Percentiles rank a stretch among this genome's conserved stretches.
These are phyloP conservation scores for Listronotus bonariensis DNA, from an alignment of 1,140 invertebrate genomes.

Conservation along the genomic window DNA sequence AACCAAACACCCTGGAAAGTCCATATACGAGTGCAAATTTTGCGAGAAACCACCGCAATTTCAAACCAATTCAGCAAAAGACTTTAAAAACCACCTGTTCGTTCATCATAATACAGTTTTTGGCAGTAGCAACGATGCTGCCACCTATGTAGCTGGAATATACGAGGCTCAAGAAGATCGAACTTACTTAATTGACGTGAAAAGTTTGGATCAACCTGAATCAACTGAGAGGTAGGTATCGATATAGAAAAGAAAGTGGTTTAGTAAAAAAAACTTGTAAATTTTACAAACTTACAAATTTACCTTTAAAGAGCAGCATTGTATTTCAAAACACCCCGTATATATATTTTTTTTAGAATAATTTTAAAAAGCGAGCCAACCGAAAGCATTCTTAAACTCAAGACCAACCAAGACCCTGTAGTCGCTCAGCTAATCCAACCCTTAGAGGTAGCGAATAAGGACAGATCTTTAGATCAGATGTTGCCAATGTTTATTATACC, in stretches of 20 bases:
- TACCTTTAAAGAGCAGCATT: too few relatives aligned
- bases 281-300: too few relatives aligned
- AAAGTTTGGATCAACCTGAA: slow-evolving; percentile 10
- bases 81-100: slow-evolving; percentile 69
- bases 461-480: slow-evolving; percentile 45
- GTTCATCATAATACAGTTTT: slow-evolving; percentile 60
- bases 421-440: slow-evolving; percentile 17
- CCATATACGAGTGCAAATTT: slow-evolving; percentile 74
- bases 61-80: slow-evolving; percentile 68
- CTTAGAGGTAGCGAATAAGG: slow-evolving; percentile 17
- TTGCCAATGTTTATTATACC: slow-evolving; percentile 50
- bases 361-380: slow-evolving; percentile 9
- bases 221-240: not conserved
- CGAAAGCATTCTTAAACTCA: slow-evolving; percentile 29
- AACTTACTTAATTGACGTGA: slow-evolving; percentile 32
- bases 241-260: too few relatives aligned
- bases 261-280: too few relatives aligned
- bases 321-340: too few relatives aligned
- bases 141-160: slow-evolving; percentile 58
- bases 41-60: slow-evolving; percentile 59
- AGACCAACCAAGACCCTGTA: slow-evolving; percentile 36
- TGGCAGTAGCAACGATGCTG: slow-evolving; percentile 56
- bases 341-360: slow-evolving; percentile 9
- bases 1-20: slow-evolving; percentile 74
- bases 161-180: slow-evolving; percentile 55